Base-by-base conservation (phyloP, 1,140 invertebrate genomes). In the Meloidogyne exigua region DNA sequence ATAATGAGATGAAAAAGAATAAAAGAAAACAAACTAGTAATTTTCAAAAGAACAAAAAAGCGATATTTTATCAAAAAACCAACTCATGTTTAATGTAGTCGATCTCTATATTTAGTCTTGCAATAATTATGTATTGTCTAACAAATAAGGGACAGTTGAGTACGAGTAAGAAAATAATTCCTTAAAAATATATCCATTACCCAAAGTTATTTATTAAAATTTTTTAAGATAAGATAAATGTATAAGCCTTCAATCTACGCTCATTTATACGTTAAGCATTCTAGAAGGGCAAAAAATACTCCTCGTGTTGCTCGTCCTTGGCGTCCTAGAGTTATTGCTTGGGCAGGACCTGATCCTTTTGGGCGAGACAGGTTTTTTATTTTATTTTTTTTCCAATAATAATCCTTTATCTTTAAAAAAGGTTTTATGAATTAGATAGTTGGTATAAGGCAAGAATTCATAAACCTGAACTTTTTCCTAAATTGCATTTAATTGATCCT, bases 391-490 rank as follows among this genome's bases (percentile, higher is more conserved):
- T 11, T 11, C 5, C 71, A 21, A 32, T n/a, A n/a, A n/a, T n/a
- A n/a, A 32, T 32, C 2, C 7, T 32, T 32, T 25, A 39, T 42
- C 12, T 13, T 79, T 62, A 21, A 77, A 26, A 42, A 72, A 87
- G 85, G 72, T 87, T 81, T 62, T 87, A 87, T 49, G 85, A 87
- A 69, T 57, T 76, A 13, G 85, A 87, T 68, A 73, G 72, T 21
- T 87, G 85, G 85, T 87, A 87, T 76, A 87, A 87, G 74, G 85
- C 85, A 23, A 81, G 85, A 18, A 87, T 87, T 76, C 79, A 83
- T 26, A 85, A 80, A 68, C 85, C 85, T 3, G 86, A 87, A 74
- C 70, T 77, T 25, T 32, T 84, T 13, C 85, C 85, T 23, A 57
- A 87, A n/a, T 73, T 87, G 68, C 81, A 88, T 63, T 76, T 88